Base-by-base conservation (phyloP, 2,888 invertebrate species). In the Hedychridium roseum region DNA sequence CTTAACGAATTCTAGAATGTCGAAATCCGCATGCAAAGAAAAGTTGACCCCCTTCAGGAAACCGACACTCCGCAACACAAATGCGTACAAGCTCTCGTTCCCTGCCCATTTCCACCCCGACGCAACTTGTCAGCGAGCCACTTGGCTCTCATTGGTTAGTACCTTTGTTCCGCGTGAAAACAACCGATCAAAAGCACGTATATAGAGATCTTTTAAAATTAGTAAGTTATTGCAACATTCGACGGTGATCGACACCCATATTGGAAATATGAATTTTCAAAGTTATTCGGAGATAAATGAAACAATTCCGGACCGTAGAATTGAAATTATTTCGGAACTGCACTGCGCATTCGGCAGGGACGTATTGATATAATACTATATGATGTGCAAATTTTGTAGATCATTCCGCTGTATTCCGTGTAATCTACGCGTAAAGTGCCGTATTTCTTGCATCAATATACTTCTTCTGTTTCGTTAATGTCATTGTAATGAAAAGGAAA, bases 71-170 rank as follows among this genome's bases (percentile, higher is more conserved):
- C 54, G 41, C 50, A 35, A 34, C 44, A 43, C 59, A 50, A 64
- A 64, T 55, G 60, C 54, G 60, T 60, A 60, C 45, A 47, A 54
- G 56, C 48, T 51, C 50, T 47, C 44, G 52, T 57, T 55, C 55
- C 55, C 63, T 53, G 60, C 56, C 64, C 60, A 62, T 64, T 54
- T 58, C 64, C 53, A 60, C 52, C 50, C 43, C 54, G 43, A 55
- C 56, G 48, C 57, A 35, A 57, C 54, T 56, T 60, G 50, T 66
- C 66, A 56, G 52, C 57, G 37, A 49, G 47, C 59, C 48, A 54
- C 57, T 53, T 41, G 38, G 20, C 42, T 60, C 55, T 46, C 46
- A 64, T 57, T 66, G 60, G 63, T 41, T 36, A 50, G 50, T 42
- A 45, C 32, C 31, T 40, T 42, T 38, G 44, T 53, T 45, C 50